Evolutionary conservation across 2,888 invertebrate genomes (phyloP).

Genomic region (Thelaira solivaga): DNA sequence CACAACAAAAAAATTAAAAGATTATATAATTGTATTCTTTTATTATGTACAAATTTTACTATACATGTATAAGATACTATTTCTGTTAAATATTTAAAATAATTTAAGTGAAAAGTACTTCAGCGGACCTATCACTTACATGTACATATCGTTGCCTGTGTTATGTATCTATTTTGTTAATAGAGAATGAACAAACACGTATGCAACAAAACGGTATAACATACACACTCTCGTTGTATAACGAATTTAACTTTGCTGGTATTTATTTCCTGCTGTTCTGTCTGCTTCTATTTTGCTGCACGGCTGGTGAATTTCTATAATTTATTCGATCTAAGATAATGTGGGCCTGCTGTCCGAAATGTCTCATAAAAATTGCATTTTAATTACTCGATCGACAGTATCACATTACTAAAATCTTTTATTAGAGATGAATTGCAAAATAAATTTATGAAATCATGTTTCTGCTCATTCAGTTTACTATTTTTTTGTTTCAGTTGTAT

Average conservation of each 20-base stretch:
- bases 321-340: conserved; percentile 76
- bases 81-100: no score
- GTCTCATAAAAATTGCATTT: conserved; percentile 77
- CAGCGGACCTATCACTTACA: no score
- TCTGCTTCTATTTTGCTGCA: conserved; percentile 16
- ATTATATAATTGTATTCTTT: no score
- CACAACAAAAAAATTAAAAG: no score
- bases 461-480: conserved; percentile 18
- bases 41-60: no score
- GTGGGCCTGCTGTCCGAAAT: conserved; percentile 74
- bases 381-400: conserved; percentile 78
- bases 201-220: no score
- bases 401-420: conserved; percentile 75
- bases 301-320: conserved; percentile 68
- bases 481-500: background rate
- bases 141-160: no score
- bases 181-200: no score
- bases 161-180: no score
- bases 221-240: background rate
- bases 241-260: background rate
- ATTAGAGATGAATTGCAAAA: conserved; percentile 75
- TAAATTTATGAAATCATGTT: conserved; percentile 58
- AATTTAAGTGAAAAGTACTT: no score
- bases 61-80: no score
- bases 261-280: conserved; percentile 30